Evolutionary conservation across 2,113 vertebrate species (phyloP).

Genomic region (Kryptolebias marmoratus): DNA sequence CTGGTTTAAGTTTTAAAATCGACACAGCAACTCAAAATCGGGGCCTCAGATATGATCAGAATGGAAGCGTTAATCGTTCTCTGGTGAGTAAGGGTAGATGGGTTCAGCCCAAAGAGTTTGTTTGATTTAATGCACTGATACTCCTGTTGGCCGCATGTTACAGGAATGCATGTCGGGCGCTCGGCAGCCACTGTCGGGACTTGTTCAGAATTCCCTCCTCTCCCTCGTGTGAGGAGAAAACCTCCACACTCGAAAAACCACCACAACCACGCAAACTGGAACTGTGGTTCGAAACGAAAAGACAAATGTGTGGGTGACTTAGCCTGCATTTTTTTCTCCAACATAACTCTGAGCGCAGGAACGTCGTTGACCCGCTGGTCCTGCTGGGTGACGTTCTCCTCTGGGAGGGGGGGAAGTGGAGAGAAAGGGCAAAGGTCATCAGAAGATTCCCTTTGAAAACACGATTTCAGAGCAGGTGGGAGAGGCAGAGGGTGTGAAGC

Average conservation of each 20-base stretch:
- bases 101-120: neutral
- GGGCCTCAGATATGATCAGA: too few relatives aligned
- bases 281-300: neutral
- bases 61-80: neutral
- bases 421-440: neutral
- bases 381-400: neutral
- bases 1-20: too few relatives aligned
- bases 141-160: neutral
- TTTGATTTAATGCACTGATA: neutral
- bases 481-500: neutral
- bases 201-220: conserved; percentile 43
- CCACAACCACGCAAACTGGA: neutral
- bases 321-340: neutral
- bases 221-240: neutral
- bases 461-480: neutral
- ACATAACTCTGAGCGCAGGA: neutral
- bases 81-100: neutral
- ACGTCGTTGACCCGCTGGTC: neutral
- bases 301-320: neutral
- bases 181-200: conserved; percentile 52
- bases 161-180: conserved; percentile 45
- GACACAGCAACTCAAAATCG: too few relatives aligned
- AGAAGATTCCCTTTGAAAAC: neutral
- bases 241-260: neutral
- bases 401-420: neutral